Evolutionary conservation across 2,888 invertebrate species (phyloP).

Genomic region (Orthosia gracilis): DNA sequence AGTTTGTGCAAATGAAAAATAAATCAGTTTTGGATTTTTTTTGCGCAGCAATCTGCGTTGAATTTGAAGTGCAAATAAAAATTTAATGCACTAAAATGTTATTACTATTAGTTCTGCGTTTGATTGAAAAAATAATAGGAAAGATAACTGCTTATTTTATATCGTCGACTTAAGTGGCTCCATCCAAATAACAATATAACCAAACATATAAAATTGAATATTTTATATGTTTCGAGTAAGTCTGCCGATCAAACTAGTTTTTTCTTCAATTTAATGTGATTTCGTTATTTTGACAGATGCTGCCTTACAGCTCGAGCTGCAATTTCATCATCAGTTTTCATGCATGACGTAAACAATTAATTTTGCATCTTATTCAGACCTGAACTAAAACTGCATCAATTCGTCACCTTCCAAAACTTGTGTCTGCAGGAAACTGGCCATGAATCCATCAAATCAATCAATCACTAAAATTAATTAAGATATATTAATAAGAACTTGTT

Average conservation of each 20-base stretch:
- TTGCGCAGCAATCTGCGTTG: constrained; percentile 43
- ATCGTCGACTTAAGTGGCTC: too few relatives aligned
- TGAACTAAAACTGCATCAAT: background rate
- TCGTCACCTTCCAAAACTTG: constrained; percentile 17
- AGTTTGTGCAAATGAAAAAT: constrained; percentile 62
- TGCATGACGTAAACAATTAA: background rate
- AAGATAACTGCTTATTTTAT: constrained; percentile 2
- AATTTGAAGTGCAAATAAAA: constrained; percentile 29
- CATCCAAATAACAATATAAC: background rate
- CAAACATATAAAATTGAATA: background rate
- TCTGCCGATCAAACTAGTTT: too few relatives aligned
- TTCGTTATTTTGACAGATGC: background rate
- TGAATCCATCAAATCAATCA: too few relatives aligned
- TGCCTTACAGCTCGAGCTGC: background rate
- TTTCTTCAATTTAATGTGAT: background rate
- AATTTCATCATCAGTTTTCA: constrained; percentile 22
- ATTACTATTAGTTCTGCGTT: constrained; percentile 32
- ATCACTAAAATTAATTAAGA: too few relatives aligned
- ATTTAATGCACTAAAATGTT: constrained; percentile 16
- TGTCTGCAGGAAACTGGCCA: constrained; percentile 31
- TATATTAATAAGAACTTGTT: background rate
- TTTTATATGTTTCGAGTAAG: background rate
- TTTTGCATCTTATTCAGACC: background rate
- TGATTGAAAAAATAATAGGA: constrained; percentile 12
- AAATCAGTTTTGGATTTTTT: constrained; percentile 50